Evolutionary conservation across 2,113 vertebrate genomes (phyloP), one percentile per base, ranked within the genome.

Genomic region (Haplotaxodon microlepis): DNA sequence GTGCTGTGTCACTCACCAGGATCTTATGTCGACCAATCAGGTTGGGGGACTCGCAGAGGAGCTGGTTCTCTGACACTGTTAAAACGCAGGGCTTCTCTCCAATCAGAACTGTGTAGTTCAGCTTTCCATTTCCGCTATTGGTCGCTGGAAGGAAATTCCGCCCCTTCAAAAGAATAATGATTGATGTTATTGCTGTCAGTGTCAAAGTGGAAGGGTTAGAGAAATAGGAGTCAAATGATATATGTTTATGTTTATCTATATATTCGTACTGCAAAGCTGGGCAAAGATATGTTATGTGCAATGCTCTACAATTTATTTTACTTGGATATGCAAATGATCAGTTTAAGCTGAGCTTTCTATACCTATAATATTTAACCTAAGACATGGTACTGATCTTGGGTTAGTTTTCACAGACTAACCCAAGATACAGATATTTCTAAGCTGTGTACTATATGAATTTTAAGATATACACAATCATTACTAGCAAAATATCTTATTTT

Each of bases 11-110:
- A 90, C 98, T 98, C 95, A 98, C 99, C 98, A 98, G 97, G 89
- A 99, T 98, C 94, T 98, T 99, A 95, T 99, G 98, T 78, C 98
- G 96, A 42, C 99, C 99, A 0, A 96, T 99, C 94, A 99, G 97
- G 91, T 98, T 99, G 69, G 98, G 98, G 5, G 98, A 98, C 89
- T 99, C 99, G 0, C 99, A 99, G 51, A 99, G 97, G 80, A 99
- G 96, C 94, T 99, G 99, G n/a, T 97, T 98, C 1, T 99, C 98
- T 0, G 98, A 99, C 90, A 99, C 99, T 0, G 99, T 99, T 89
- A 99, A 96, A 0, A 95, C 91, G 47, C 99, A 99, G 1, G 98
- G 98, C 89, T 98, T 98, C 93, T 99, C 98, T 5, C 99, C 98
- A 6, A 99, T 97, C 92, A 99, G 94, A 42, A 99, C 98, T 0